Evolutionary conservation across 2,797 vertebrate species (phyloP), one percentile per base, ranked within the genome.

Genomic region (Malurus splendens): DNA sequence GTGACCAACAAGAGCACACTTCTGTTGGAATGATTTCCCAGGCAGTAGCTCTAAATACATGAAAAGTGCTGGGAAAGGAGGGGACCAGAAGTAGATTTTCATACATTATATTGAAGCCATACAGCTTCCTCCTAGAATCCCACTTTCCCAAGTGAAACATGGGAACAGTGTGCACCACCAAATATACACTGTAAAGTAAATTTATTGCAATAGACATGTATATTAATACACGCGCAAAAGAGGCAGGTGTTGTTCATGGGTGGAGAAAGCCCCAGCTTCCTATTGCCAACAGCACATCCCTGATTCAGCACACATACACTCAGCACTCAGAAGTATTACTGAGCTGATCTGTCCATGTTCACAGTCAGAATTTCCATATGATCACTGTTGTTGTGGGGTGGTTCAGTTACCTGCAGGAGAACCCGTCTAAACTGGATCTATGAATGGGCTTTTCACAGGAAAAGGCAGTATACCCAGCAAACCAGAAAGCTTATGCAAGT

Each of bases 401-500:
- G 27, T 30, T 66, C 38, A 41, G n/a, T 24, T 70, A 82, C 13
- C 65, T 80, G 42, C 52, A 84, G 36, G 5, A 78, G 16, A 82
- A 7, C 41, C 14, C 14, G n/a, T n/a, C 64, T 87, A 23, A 30
- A n/a, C 1, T 52, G 18, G 16, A 56, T n/a, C 30, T 54, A 19
- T 15, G 28, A 59, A 38, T 3, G 44, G 18, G 39, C 12, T 70
- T 71, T 28, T 33, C 28, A 27, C 12, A 54, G 28, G 57, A 71
- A 44, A 64, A 57, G 22, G 47, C 8, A 48, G 13, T 4, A 41
- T 2, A 12, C 4, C 28, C 7, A 66, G 15, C 4, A 42, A 75
- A 81, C n/a, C 3, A 1, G 0, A 32, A 42, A 42, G 23, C 15
- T 71, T 48, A 32, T 9, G 5, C 0, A 24, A 54, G 10, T 55